Percentiles rank a stretch among this genome's conserved stretches.
These are phyloP conservation scores for Scomber scombrus DNA, from an alignment of 2,113 vertebrate species.

Conservation along the genomic window DNA sequence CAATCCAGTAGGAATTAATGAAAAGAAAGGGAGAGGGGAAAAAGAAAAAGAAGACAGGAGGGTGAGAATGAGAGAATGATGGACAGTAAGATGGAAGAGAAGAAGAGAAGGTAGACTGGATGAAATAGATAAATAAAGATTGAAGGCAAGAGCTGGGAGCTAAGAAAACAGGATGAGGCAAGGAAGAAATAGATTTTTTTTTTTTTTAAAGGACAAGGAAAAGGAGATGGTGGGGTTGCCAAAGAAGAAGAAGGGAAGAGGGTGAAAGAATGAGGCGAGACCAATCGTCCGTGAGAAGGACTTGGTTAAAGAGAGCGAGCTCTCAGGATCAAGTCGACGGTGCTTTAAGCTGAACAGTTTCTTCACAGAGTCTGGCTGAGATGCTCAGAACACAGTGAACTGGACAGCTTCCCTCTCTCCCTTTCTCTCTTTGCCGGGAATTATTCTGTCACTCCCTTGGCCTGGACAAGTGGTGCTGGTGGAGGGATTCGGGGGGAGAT, in stretches of 20 bases:
- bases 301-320: background rate
- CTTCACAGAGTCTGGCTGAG: conserved; percentile 47
- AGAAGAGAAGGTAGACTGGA: background rate
- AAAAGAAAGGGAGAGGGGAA: background rate
- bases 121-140: background rate
- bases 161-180: background rate
- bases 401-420: conserved; percentile 36
- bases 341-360: conserved; percentile 44
- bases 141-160: background rate
- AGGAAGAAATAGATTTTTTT: background rate
- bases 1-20: no score
- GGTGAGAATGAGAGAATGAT: background rate
- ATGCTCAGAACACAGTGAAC: conserved; percentile 50
- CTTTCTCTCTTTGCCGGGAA: conserved; percentile 43
- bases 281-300: conserved; percentile 41
- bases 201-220: conserved; percentile 12
- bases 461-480: conserved; percentile 49
- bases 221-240: conserved; percentile 14
- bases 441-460: conserved; percentile 59
- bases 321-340: conserved; percentile 15
- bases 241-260: conserved; percentile 15
- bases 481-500: background rate
- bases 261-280: conserved; percentile 35
- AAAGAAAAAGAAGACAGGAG: background rate
- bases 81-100: background rate